Base-by-base conservation (phyloP, 2,113 vertebrate genomes). In the Ammospiza nelsoni region DNA sequence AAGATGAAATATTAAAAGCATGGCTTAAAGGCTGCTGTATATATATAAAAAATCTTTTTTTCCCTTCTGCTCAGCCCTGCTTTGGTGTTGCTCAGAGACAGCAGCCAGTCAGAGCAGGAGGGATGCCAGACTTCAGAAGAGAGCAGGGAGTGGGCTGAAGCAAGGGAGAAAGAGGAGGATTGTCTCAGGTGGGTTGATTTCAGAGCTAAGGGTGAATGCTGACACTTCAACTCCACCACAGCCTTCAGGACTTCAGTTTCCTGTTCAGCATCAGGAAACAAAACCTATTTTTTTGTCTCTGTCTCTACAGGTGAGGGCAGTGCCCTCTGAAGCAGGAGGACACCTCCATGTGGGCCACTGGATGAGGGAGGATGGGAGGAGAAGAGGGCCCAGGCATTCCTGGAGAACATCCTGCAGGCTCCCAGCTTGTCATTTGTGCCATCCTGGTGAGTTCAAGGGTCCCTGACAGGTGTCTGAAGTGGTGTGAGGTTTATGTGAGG, bases 1-100 rank as follows among this genome's bases (percentile, higher is more conserved):
- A 57, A 76, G 66, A 86, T 51, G 62, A 94, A 89, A 79, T 84
- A 92, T 79, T 92, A 84, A 93, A 94, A 95, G 43, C 37, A 11
- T 57, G 74, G n/a, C 91, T 94, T n/a, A 37, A 78, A 87, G 86
- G 69, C 80, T 89, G 84, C n/a, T 75, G 23, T 66, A 2, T 65
- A 54, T 54, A 63, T 48, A 33, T 48, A 23, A 23, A 12, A 35
- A 8, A 12, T 51, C 31, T 12, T 9, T 37, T 20, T 59, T 6
- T 8, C 9, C 9, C 23, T 68, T 68, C n/a, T 77, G 51, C 35
- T 92, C 66, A 55, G 83, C 57, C 27, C 15, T 52, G 49, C 43
- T 74, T 58, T 2, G 2, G 52, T 37, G 29, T 18, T 58, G 66
- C 61, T 87, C 15, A 17, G 68, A 69, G 73, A 51, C 31, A 20